Conservation (phyloP, 2,113 vertebrate species). For the Agapornis roseicollis region DNA sequence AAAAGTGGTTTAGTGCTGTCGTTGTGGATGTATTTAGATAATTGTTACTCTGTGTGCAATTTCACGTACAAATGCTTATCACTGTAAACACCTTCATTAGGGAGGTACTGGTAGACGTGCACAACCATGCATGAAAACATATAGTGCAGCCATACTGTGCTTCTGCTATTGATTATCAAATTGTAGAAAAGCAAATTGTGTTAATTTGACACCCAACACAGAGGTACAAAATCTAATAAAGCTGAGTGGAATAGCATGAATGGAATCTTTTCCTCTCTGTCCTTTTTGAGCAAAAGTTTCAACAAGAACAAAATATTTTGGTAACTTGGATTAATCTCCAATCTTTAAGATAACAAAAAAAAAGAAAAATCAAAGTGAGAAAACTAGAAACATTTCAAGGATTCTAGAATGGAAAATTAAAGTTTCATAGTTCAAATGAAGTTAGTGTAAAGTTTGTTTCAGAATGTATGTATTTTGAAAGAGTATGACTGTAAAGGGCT, state of each 20-base stretch:
- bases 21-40: not conserved
- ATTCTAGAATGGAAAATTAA: not conserved
- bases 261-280: not conserved
- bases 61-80: not conserved
- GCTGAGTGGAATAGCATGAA: not conserved
- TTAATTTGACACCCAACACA: not conserved
- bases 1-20: not conserved
- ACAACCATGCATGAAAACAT: not conserved
- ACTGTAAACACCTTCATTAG: not conserved
- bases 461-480: not conserved
- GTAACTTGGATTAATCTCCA: not conserved
- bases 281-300: not conserved
- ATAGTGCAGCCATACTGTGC: not conserved
- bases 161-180: not conserved
- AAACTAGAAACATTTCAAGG: not conserved
- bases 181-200: not conserved
- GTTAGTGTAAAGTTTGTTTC: not conserved
- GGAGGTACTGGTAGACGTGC: not conserved
- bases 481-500: not conserved
- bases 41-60: not conserved
- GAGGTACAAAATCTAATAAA: not conserved
- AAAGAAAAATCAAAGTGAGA: not conserved
- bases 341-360: not conserved
- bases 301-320: not conserved
- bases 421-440: not conserved